Evolutionary conservation across 2,888 invertebrate species (phyloP).

Genomic region (Orthosia cruda): DNA sequence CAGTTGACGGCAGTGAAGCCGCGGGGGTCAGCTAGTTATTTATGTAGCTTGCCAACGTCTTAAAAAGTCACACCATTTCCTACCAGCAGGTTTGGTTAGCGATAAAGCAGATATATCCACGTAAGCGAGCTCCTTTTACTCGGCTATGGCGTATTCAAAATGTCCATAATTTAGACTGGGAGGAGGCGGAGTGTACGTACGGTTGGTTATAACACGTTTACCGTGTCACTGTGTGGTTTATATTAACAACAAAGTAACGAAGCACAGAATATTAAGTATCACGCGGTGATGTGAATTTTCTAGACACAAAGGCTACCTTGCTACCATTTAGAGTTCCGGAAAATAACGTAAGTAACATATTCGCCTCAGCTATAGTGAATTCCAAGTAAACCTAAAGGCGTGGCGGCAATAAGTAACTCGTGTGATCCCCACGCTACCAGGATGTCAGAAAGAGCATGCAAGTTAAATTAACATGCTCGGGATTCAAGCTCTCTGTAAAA

Average conservation of each 20-base stretch:
- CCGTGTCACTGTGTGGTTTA: conserved; percentile 34
- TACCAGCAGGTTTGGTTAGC: conserved; percentile 30
- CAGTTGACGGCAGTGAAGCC: no score
- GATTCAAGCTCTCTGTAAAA: conserved; percentile 32
- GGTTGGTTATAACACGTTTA: conserved; percentile 51
- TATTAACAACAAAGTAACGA: conserved; percentile 36
- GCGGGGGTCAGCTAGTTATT: no score
- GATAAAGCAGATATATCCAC: conserved; percentile 45
- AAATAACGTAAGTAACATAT: conserved; percentile 14
- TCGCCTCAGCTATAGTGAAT: background rate
- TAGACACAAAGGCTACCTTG: conserved; percentile 14
- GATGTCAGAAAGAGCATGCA: no score
- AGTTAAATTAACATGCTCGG: conserved; percentile 27
- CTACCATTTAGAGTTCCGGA: background rate
- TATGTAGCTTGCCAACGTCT: conserved; percentile 14
- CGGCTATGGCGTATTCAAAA: conserved; percentile 58
- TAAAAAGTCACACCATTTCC: conserved; percentile 26
- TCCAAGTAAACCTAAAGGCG: background rate
- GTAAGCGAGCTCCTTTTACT: conserved; percentile 53
- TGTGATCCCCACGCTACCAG: conserved; percentile 1
- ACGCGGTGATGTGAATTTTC: conserved; percentile 18
- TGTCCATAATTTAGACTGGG: conserved; percentile 55
- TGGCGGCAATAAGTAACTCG: conserved; percentile 22
- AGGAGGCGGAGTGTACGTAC: conserved; percentile 43
- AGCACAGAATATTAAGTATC: conserved; percentile 21